phyloP scores from a whole-genome alignment of 2,888 invertebrate species.

The Trichopoda pennipes region DNA sequence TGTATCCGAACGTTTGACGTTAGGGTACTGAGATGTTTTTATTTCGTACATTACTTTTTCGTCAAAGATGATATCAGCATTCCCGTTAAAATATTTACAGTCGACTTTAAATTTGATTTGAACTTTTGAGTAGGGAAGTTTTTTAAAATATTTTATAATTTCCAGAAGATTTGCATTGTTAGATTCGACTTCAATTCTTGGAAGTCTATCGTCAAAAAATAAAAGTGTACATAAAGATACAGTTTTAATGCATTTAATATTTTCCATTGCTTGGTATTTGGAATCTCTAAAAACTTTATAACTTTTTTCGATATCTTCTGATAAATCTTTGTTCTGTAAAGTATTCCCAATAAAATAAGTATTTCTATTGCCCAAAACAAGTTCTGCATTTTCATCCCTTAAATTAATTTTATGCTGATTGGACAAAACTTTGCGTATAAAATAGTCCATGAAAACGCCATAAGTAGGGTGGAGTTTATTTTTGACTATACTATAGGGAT shows the following conservation, averaged over 20 bases:
- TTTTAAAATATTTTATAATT: constrained; percentile 23
- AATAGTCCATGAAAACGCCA: constrained; percentile 26
- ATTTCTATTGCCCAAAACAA: neutral
- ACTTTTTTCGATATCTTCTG: neutral
- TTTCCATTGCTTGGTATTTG: constrained; percentile 8
- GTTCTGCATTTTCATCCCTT: constrained; percentile 15
- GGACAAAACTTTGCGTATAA: constrained; percentile 37
- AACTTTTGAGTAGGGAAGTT: neutral
- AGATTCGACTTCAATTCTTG: neutral
- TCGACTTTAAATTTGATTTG: constrained; percentile 1
- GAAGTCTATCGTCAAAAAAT: constrained; percentile 18
- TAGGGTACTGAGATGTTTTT: constrained; percentile 32
- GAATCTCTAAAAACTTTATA: constrained; percentile 25
- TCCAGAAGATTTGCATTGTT: neutral
- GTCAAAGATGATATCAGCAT: constrained; percentile 44
- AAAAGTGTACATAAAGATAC: constrained; percentile 12
- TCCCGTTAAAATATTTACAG: constrained; percentile 27
- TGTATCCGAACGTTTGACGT: neutral
- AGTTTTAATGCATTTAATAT: constrained; percentile 23
- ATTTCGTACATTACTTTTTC: constrained; percentile 42
- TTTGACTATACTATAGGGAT: neutral
- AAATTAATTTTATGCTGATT: neutral
- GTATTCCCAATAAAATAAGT: neutral
- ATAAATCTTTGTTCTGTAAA: neutral
- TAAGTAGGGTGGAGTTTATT: neutral